Evolutionary conservation across 1,140 invertebrate species (phyloP).

Genomic region (Pseudomyrmex concolor): DNA sequence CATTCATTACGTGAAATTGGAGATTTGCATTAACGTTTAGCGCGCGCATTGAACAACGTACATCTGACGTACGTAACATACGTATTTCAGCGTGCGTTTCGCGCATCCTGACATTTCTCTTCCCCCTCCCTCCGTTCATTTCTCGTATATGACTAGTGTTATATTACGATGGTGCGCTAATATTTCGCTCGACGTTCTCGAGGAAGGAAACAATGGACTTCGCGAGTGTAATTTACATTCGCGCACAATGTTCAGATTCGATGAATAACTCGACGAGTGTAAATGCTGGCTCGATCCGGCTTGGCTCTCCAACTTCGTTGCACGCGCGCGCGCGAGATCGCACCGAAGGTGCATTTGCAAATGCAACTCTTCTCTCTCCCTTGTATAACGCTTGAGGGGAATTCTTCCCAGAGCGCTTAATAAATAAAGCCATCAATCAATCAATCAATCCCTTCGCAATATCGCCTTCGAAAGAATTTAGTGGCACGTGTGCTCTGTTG

Average conservation of each 20-base stretch:
- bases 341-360: not conserved
- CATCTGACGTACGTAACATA: too few species aligned
- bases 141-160: slow-evolving; percentile 20
- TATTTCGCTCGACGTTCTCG: slow-evolving; percentile 42
- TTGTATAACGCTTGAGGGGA: too few species aligned
- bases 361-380: not conserved
- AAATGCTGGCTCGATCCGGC: slow-evolving; percentile 4
- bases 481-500: slow-evolving; percentile 18
- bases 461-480: slow-evolving; percentile 30
- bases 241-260: slow-evolving; percentile 17
- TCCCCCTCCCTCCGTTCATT: too few species aligned
- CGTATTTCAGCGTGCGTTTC: too few species aligned
- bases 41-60: not conserved
- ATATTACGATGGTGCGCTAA: slow-evolving; percentile 23
- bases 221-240: slow-evolving; percentile 28
- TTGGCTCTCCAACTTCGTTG: not conserved
- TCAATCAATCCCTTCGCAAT: too few species aligned
- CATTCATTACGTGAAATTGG: slow-evolving; percentile 34
- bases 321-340: not conserved
- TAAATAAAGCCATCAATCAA: too few species aligned
- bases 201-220: slow-evolving; percentile 13
- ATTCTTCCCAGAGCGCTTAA: too few species aligned
- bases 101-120: too few species aligned
- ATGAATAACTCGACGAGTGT: slow-evolving; percentile 30
- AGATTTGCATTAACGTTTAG: not conserved